Evolutionary conservation across 1,140 invertebrate genomes (phyloP).

Genomic region (Marisa cornuarietis): DNA sequence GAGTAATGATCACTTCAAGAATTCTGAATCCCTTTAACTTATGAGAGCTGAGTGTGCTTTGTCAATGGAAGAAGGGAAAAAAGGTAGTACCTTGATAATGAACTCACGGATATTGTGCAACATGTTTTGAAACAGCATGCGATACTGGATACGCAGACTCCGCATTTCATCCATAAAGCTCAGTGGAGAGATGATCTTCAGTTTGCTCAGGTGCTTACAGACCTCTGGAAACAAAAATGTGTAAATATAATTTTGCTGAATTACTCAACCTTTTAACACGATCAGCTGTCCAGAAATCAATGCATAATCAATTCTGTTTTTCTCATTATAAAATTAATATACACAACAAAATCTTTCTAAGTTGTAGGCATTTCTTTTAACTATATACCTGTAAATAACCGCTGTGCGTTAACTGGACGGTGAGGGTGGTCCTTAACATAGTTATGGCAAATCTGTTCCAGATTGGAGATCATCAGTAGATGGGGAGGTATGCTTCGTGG

Average conservation of each 20-base stretch:
- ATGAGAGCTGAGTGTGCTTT: no score
- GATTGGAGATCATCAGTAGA: constrained; percentile 48
- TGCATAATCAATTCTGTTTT: no score
- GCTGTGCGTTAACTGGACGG: constrained; percentile 30
- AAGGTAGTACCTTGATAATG: constrained; percentile 36
- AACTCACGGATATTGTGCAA: constrained; percentile 45
- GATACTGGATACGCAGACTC: constrained; percentile 49
- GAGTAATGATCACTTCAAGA: no score
- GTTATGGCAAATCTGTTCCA: constrained; percentile 49
- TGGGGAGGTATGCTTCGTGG: constrained; percentile 45
- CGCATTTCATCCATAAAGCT: constrained; percentile 55
- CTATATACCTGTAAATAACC: constrained; percentile 52
- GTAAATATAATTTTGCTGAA: background rate
- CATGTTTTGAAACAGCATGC: constrained; percentile 47
- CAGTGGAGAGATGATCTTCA: constrained; percentile 52
- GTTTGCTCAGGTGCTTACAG: constrained; percentile 47
- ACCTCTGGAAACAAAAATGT: constrained; percentile 39
- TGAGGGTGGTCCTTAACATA: constrained; percentile 45
- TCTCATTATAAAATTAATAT: background rate
- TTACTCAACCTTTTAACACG: background rate
- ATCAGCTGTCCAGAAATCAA: background rate
- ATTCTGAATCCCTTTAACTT: no score
- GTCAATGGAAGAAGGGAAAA: no score
- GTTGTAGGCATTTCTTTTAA: no score
- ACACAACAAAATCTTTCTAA: background rate